Evolutionary conservation across 2,888 invertebrate genomes (phyloP), one percentile per base, ranked within the genome.

Genomic region (Metopia argyrocephala): DNA sequence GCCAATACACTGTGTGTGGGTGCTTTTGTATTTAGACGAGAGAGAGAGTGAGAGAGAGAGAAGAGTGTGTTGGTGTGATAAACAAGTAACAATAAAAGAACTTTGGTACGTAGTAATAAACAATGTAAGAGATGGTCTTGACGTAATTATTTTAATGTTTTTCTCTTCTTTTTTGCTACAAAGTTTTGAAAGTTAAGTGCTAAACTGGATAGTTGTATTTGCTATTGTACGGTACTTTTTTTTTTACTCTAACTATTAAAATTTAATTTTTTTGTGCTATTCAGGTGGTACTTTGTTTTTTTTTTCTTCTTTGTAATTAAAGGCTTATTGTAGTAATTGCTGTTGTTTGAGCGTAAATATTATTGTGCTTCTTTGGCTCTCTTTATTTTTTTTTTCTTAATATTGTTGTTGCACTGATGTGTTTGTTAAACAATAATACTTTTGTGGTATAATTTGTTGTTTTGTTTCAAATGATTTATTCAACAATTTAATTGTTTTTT

Each of bases 371-470:
- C 38, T 38, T 38, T 38, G 15, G 38, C 2, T 38, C 15, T 12
- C 38, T 38, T 38, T 38, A 12, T 12, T 52, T 52, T 45, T 59
- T 12, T 3, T n/a, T 45, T 52, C 38, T 38, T 9, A 15, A 12
- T 38, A 15, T 12, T 61, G 25, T 25, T 38, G 31, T 66, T 59
- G 6, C 45, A n/a, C n/a, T n/a, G n/a, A n/a, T n/a, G n/a, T 59
- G 21, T 57, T 62, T 54, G n/a, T 48, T 50, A 38, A 38, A 38
- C 45, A 59, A 66, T 82, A 79, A 76, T 82, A 79, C 74, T 79
- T 73, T 57, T 74, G 76, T 79, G 75, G 75, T 68, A 61, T 68
- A 23, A 54, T 68, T 80, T 81, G 46, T 65, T 54, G 28, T 45
- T 31, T 5, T 54, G 15, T 54, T 54, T n/a, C 2, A 23, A 54